Base-by-base conservation (phyloP, 2,797 vertebrate genomes). In the Eulemur rubriventer region DNA sequence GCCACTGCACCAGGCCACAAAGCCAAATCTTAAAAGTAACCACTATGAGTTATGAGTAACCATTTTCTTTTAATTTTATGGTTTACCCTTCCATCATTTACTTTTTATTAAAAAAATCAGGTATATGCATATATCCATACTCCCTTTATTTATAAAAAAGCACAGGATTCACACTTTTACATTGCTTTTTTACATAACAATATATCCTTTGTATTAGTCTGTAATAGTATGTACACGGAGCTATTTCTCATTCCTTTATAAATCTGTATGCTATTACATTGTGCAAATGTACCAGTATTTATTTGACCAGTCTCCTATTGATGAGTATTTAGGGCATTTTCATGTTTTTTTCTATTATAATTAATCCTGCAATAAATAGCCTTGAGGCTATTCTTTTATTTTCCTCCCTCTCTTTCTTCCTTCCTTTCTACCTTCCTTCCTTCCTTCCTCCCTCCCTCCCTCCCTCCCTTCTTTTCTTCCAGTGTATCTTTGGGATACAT, bases 41-140 rank as follows among this genome's bases (percentile, higher is more conserved):
- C 22, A 57, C 24, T 57, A 24, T 57, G 22, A 57, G 22, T 57
- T 13, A 1, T n/a, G 59, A 52, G 24, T 59, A 87, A 57, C 28
- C 80, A 57, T 90, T 96, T 95, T 83, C 65, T 94, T 76, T 95
- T 87, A 83, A 84, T 95, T 76, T 95, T 88, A 83, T 59, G 38
- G 38, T 33, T 76, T 80, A 43, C 59, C 70, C 26, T 76, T 69
- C 43, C 22, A 33, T 76, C 38, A n/a, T 87, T 91, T 65, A 17
- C 28, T 72, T 63, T 65, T 87, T 83, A 18, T 93, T 92, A 76
- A 75, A 65, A 50, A 50, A 46, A 95, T 50, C n/a, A 65, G 55
- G 11, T 38, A 52, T 46, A 35, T 59, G 46, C 43, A 76, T 57
- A 3, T 63, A 61, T 38, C 52, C 75, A 22, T 43, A 52, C 1